Percentiles rank a stretch among this genome's conserved stretches.
These are phyloP conservation scores for Synanthedon formicaeformis DNA, from an alignment of 2,888 invertebrate species.

Conservation along the genomic window DNA sequence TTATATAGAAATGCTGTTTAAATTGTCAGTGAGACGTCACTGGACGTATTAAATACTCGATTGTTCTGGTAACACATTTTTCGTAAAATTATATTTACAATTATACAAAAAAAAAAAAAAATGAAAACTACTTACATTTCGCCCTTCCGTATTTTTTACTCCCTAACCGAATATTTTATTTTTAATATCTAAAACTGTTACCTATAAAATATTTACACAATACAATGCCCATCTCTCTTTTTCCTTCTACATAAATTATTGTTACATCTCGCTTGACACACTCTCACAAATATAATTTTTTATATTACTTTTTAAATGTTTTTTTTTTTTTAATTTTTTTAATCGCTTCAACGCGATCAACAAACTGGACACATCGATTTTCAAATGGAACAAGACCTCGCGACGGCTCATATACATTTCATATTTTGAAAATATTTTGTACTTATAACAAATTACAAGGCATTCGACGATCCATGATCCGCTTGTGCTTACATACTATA, in stretches of 20 bases:
- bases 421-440: constrained; percentile 20
- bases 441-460: constrained; percentile 47
- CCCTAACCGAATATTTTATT: too few species aligned
- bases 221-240: constrained; percentile 36
- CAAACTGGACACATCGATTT: not conserved
- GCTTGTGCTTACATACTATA: constrained; percentile 33
- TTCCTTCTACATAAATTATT: constrained; percentile 14
- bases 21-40: too few species aligned
- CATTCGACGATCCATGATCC: constrained; percentile 34
- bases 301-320: too few species aligned
- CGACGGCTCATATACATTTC: not conserved
- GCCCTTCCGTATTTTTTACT: too few species aligned
- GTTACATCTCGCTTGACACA: constrained; percentile 6
- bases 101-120: constrained; percentile 3
- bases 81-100: constrained; percentile 59
- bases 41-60: too few species aligned
- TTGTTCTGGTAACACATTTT: constrained; percentile 9
- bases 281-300: too few species aligned
- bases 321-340: too few species aligned
- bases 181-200: constrained; percentile 5
- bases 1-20: too few species aligned
- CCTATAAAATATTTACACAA: constrained; percentile 35
- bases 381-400: not conserved
- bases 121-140: too few species aligned
- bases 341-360: not conserved